These are phyloP conservation scores for Moxostoma hubbsi DNA, from an alignment of 2,797 vertebrate genomes.

Conservation along the genomic window DNA sequence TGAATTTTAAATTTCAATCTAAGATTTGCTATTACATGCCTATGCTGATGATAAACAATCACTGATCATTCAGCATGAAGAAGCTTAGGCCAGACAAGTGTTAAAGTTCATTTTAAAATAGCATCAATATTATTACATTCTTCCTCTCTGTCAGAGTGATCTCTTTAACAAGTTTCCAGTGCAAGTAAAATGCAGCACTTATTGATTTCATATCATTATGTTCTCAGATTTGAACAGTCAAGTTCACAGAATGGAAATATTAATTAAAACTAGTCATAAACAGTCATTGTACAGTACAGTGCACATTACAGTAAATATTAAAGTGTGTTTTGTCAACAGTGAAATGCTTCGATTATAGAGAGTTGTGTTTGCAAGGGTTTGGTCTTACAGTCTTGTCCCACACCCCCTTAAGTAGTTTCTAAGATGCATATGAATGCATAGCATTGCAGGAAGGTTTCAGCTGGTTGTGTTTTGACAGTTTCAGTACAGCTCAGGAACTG, in stretches of 20 bases:
- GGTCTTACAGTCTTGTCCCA: conserved; percentile 20
- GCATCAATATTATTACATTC: not conserved
- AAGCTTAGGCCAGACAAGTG: not conserved
- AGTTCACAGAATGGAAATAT: too few species aligned
- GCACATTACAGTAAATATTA: not conserved
- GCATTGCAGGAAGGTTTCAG: conserved; percentile 5
- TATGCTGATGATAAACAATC: too few species aligned
- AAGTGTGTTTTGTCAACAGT: conserved; percentile 1
- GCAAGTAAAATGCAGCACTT: not conserved
- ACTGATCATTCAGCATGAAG: not conserved
- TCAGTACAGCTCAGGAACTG: too few species aligned
- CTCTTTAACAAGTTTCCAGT: not conserved
- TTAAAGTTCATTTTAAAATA: not conserved
- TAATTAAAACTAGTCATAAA: not conserved
- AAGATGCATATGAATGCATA: conserved; percentile 23
- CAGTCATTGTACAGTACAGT: not conserved
- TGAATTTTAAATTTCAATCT: too few species aligned
- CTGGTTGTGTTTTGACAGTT: too few species aligned
- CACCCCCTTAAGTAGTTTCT: conserved; percentile 27
- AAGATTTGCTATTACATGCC: too few species aligned
- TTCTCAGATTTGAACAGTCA: too few species aligned
- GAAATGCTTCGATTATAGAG: conserved; percentile 10
- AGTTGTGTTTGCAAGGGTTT: conserved; percentile 38
- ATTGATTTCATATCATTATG: too few species aligned
- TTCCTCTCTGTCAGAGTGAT: not conserved